Percentiles rank a stretch among this genome's conserved stretches.
These are phyloP conservation scores for Lepidonotus clava DNA, from an alignment of 2,888 invertebrate genomes.

Conservation along the genomic window DNA sequence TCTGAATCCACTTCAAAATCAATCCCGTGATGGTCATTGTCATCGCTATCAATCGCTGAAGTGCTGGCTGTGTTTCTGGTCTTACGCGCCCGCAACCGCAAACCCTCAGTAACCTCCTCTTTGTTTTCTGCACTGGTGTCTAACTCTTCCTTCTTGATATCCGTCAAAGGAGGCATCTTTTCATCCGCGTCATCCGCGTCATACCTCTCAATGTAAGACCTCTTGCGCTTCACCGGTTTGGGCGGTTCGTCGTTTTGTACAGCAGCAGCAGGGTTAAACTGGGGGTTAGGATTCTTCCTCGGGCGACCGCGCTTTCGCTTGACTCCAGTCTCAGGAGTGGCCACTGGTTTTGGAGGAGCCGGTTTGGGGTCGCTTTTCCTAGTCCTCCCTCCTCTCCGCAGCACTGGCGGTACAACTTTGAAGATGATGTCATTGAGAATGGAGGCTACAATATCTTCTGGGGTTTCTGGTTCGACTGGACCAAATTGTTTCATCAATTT, in stretches of 20 bases:
- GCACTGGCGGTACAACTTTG: constrained; percentile 8
- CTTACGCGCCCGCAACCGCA: background rate
- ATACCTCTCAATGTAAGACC: background rate
- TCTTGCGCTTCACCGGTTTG: background rate
- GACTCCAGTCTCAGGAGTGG: background rate
- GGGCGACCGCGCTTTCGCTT: constrained; percentile 6
- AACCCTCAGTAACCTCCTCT: background rate
- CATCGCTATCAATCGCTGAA: background rate
- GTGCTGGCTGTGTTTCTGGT: background rate
- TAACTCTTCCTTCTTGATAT: background rate
- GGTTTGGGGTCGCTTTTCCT: too few relatives aligned
- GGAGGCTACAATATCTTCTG: background rate
- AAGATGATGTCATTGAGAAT: background rate
- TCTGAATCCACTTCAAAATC: too few relatives aligned
- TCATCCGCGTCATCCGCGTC: background rate
- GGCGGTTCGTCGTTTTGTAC: background rate
- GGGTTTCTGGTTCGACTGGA: background rate
- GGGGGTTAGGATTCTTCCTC: background rate
- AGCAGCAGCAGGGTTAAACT: background rate
- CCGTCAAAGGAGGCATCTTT: background rate
- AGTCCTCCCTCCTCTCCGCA: background rate
- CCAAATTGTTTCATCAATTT: background rate
- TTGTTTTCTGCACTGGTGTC: background rate
- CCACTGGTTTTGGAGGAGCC: background rate
- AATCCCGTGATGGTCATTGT: background rate